Conservation (phyloP, 2,113 vertebrate genomes). For the Prochilodus magdalenae region DNA sequence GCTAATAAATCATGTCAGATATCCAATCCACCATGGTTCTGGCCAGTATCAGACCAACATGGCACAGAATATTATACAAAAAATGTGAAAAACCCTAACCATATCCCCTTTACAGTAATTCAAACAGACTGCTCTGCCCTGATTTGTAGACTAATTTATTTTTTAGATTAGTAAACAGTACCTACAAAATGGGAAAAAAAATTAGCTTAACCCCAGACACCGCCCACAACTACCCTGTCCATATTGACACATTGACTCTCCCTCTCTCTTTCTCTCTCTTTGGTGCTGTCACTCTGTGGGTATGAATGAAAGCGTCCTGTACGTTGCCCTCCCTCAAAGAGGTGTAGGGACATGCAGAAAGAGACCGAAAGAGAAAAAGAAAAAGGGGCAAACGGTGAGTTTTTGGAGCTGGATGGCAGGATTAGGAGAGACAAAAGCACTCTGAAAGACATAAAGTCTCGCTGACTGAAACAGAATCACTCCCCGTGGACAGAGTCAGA, state of each 20-base stretch:
- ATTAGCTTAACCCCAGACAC: background rate
- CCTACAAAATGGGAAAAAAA: background rate
- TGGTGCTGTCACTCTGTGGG: background rate
- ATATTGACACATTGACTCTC: background rate
- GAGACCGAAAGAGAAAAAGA: background rate
- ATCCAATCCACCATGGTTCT: too few relatives aligned
- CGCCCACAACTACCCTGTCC: background rate
- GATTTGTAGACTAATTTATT: too few relatives aligned
- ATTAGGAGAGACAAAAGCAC: constrained; percentile 59
- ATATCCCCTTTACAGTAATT: too few relatives aligned
- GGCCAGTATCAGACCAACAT: too few relatives aligned
- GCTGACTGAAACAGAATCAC: constrained; percentile 60
- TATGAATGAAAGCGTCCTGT: constrained; percentile 31
- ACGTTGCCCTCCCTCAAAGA: constrained; percentile 18
- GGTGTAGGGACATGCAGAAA: constrained; percentile 42
- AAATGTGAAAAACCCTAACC: too few relatives aligned
- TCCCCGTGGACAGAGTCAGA: constrained; percentile 55
- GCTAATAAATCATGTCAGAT: too few relatives aligned
- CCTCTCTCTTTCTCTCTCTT: background rate
- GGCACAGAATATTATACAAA: too few relatives aligned
- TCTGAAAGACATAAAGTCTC: constrained; percentile 59
- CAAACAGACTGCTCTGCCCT: too few relatives aligned
- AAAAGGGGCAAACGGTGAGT: constrained; percentile 15
- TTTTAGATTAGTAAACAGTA: background rate
- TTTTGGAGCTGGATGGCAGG: constrained; percentile 51